Percentiles rank a stretch among this genome's conserved stretches.
Evolutionary conservation across 2,113 vertebrate species (phyloP).

Genomic region (Leptosomus discolor): DNA sequence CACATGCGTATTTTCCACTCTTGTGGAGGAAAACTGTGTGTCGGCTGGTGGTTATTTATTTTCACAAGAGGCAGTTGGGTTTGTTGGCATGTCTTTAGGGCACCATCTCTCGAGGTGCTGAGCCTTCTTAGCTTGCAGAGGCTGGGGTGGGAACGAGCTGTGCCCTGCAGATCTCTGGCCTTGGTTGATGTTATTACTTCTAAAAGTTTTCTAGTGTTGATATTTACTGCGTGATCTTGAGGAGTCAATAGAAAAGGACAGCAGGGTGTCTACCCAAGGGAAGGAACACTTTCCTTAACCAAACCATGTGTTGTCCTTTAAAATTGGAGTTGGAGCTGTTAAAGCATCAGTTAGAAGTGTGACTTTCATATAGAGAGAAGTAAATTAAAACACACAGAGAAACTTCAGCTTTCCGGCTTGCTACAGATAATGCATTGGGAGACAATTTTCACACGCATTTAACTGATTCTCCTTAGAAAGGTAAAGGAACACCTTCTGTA

Average conservation of each 20-base stretch:
- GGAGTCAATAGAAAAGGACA: not conserved
- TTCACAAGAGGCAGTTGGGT: not conserved
- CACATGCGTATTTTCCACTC: not conserved
- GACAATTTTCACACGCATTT: not conserved
- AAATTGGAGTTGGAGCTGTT: not conserved
- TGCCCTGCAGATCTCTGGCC: not conserved
- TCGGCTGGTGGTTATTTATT: conserved; percentile 11
- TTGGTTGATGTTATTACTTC: not conserved
- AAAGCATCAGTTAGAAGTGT: not conserved
- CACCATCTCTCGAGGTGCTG: not conserved
- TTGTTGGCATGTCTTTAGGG: not conserved
- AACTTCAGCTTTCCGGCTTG: not conserved
- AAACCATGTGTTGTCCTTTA: not conserved
- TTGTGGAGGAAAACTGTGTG: not conserved
- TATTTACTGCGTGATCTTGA: not conserved
- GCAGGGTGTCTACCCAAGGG: not conserved
- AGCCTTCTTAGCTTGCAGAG: conserved; percentile 15
- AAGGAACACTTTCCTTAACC: not conserved
- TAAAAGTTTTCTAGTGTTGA: not conserved
- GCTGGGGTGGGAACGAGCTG: not conserved
- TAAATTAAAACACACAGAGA: not conserved
- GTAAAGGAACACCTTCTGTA: not conserved
- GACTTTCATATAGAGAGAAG: not conserved
- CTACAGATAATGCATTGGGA: not conserved
- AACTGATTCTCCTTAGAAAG: not conserved